These are phyloP conservation scores for Rhagium mordax DNA, from an alignment of 2,888 invertebrate genomes.

Conservation along the genomic window DNA sequence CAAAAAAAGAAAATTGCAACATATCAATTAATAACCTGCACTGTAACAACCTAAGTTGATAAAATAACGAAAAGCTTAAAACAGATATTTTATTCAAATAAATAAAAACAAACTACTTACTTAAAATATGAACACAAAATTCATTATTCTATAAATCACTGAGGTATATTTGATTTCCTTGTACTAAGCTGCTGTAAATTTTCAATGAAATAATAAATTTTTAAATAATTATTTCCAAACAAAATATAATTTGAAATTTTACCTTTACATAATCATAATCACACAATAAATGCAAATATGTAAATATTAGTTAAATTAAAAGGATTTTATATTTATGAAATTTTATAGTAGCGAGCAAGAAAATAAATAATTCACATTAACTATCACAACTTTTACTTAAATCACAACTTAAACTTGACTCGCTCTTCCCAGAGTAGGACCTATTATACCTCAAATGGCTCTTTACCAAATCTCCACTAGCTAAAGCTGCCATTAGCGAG, in stretches of 20 bases:
- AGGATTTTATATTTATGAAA: too few species aligned
- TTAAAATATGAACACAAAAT: not conserved
- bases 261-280: too few species aligned
- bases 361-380: slow-evolving; percentile 9
- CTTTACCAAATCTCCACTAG: slow-evolving; percentile 94
- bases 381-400: slow-evolving; percentile 30
- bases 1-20: too few species aligned
- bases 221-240: not conserved
- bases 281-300: not conserved
- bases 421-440: slow-evolving; percentile 68
- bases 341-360: not conserved
- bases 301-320: not conserved
- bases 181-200: not conserved
- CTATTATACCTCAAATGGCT: slow-evolving; percentile 97
- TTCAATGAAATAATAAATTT: not conserved
- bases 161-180: not conserved
- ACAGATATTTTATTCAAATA: not conserved
- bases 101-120: not conserved
- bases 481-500: slow-evolving; percentile 95
- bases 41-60: too few species aligned
- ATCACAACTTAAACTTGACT: slow-evolving; percentile 35
- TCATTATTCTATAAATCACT: not conserved
- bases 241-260: not conserved
- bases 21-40: too few species aligned
- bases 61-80: not conserved